Evolutionary conservation across 2,888 invertebrate genomes (phyloP).

Genomic region (Selenia dentaria): DNA sequence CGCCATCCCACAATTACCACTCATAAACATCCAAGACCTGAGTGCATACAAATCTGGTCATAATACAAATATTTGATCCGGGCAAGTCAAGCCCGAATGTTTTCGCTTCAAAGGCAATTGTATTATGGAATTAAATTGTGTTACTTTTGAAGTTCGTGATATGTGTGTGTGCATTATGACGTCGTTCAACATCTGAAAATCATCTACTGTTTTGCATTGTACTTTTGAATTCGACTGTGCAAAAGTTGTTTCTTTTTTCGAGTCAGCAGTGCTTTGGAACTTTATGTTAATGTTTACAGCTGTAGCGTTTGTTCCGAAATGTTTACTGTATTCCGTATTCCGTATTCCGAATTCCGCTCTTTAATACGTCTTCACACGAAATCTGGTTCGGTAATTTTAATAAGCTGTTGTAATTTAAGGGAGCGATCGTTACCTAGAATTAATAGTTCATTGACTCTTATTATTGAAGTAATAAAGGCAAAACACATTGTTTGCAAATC

Average conservation of each 20-base stretch:
- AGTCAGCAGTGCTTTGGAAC: constrained; percentile 28
- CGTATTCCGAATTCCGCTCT: constrained; percentile 23
- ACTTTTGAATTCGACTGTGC: constrained; percentile 3
- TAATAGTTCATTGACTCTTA: neutral
- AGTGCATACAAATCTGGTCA: too few relatives aligned
- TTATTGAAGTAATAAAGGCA: neutral
- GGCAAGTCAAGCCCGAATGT: too few relatives aligned
- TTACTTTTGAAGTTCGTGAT: too few relatives aligned
- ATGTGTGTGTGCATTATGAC: neutral
- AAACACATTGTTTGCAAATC: neutral
- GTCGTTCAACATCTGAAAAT: too few relatives aligned
- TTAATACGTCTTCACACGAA: constrained; percentile 18
- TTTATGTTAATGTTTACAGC: constrained; percentile 37
- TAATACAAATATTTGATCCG: too few relatives aligned
- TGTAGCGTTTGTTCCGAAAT: constrained; percentile 24
- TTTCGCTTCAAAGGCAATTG: too few relatives aligned
- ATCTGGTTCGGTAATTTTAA: constrained; percentile 4
- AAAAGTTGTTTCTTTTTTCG: constrained; percentile 27
- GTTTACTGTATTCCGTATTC: constrained; percentile 32
- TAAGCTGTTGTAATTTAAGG: neutral
- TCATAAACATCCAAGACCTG: too few relatives aligned
- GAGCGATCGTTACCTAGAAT: neutral
- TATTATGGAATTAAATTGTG: too few relatives aligned
- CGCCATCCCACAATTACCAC: too few relatives aligned
- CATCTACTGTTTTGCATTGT: constrained; percentile 1